Base-by-base conservation (phyloP, 1,140 invertebrate genomes). In the Tigriopus japonicus region DNA sequence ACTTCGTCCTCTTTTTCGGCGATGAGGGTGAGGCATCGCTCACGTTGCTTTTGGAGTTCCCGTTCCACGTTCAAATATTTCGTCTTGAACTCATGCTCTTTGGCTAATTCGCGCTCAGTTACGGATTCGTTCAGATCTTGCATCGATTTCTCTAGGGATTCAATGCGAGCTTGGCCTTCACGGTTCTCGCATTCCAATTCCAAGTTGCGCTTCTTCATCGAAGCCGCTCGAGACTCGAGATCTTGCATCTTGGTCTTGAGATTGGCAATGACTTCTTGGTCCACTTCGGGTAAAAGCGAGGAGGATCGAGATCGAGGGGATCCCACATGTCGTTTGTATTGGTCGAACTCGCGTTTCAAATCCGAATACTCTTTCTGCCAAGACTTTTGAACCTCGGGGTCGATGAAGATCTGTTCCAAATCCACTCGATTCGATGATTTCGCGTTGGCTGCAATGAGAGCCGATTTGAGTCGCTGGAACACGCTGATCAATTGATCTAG, bases 1-100 rank as follows among this genome's bases (percentile, higher is more conserved):
- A 58, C 15, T n/a, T 58, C 55, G 17, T 58, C 55, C 28, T 58
- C 55, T 24, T 58, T 58, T n/a, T 58, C 55, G 3, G 3, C 12
- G 9, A 58, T 58, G 14, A 40, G 42, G 3, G 15, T 35, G n/a
- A 58, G 17, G n/a, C 23, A 58, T 5, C 55, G 17, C 10, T 58
- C 55, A 5, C 55, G 21, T 43, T 58, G 55, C 28, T 58, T 58
- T 15, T 35, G 21, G 17, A 41, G 17, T 15, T 58, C 55, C 3
- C 28, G 10, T 23, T 58, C 55, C 2, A 58, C 28, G 40, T 23
- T 40, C n/a, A 14, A 9, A 17, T 17, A 28, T 19, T 58, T 58
- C 1, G 21, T 42, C 12, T 41, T 41, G 17, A 28, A 14, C 15
- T 58, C 55, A 3, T 19, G 28, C 41, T 58, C 55, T 15, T 23